Evolutionary conservation across 2,113 vertebrate genomes (phyloP).

Genomic region (Scomber japonicus): DNA sequence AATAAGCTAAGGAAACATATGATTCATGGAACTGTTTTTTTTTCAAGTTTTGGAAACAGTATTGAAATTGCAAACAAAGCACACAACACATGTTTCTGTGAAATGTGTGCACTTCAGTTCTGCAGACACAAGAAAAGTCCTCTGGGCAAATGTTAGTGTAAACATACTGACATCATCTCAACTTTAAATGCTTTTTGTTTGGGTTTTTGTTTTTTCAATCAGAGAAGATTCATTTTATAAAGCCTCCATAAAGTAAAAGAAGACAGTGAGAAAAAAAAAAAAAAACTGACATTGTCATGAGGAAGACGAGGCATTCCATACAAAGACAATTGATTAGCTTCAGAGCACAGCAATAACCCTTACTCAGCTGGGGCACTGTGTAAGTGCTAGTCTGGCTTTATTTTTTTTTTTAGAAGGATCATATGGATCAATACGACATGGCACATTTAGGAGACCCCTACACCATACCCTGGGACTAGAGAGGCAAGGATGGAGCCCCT

Average conservation of each 20-base stretch:
- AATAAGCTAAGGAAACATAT: not conserved
- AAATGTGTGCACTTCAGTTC: not conserved
- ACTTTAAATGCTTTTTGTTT: not conserved
- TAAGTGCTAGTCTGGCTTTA: constrained; percentile 82
- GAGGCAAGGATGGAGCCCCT: constrained; percentile 67
- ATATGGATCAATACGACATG: constrained; percentile 85
- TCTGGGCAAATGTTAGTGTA: not conserved
- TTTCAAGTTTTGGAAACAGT: not conserved
- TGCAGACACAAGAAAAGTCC: not conserved
- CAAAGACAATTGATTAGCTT: constrained; percentile 83
- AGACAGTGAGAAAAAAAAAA: constrained; percentile 52
- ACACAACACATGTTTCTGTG: not conserved
- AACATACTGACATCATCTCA: constrained; percentile 23
- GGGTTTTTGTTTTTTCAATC: not conserved
- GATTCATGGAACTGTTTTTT: not conserved
- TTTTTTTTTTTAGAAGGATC: constrained; percentile 70
- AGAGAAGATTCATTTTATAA: constrained; percentile 22
- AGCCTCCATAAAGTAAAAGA: constrained; percentile 46
- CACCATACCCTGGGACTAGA: constrained; percentile 70
- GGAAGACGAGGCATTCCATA: constrained; percentile 66
- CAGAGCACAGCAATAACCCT: constrained; percentile 74
- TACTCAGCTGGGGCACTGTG: constrained; percentile 80
- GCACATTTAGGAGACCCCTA: constrained; percentile 76
- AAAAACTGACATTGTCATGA: constrained; percentile 69
- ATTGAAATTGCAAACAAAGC: not conserved